Conservation (phyloP, 2,888 invertebrate species). For the Mongoloraphidia duomilia region DNA sequence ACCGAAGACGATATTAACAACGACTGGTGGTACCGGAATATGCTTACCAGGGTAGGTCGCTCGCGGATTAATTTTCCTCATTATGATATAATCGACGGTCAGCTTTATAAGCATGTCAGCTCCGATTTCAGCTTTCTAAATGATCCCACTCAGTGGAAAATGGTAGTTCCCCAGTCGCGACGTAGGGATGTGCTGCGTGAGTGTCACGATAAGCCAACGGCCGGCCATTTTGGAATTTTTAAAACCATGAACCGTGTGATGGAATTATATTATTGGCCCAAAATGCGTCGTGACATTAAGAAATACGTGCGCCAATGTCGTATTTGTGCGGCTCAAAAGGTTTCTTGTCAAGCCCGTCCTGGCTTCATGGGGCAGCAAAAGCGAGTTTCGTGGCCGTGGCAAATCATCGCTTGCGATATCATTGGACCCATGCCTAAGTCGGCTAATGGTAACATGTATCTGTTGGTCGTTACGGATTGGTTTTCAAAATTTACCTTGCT, state of each 20-base stretch:
- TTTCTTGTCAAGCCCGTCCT: slow-evolving; percentile 6
- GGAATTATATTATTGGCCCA: slow-evolving; percentile 14
- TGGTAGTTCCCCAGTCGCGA: slow-evolving; percentile 13
- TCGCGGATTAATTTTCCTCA: too few species aligned
- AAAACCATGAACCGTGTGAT: slow-evolving; percentile 12
- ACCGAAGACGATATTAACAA: too few species aligned
- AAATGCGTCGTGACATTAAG: slow-evolving; percentile 11
- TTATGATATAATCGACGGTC: too few species aligned
- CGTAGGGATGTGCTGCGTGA: slow-evolving; percentile 7
- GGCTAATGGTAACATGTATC: slow-evolving; percentile 7
- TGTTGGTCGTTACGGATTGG: too few species aligned
- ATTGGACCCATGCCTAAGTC: slow-evolving; percentile 14
- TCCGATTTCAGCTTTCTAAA: too few species aligned
- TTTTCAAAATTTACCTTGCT: too few species aligned
- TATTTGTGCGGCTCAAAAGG: slow-evolving; percentile 15
- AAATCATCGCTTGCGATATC: slow-evolving; percentile 13
- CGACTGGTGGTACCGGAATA: too few species aligned
- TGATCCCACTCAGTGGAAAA: too few species aligned
- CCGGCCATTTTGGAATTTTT: slow-evolving; percentile 14
- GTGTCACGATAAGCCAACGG: slow-evolving; percentile 12
- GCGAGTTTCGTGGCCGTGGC: slow-evolving; percentile 9
- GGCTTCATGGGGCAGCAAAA: slow-evolving; percentile 14
- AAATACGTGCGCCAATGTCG: slow-evolving; percentile 11
- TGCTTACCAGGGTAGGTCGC: too few species aligned
- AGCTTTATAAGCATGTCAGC: too few species aligned